Evolutionary conservation across 2,113 vertebrate species (phyloP).

Genomic region (Tragelaphus scriptus): DNA sequence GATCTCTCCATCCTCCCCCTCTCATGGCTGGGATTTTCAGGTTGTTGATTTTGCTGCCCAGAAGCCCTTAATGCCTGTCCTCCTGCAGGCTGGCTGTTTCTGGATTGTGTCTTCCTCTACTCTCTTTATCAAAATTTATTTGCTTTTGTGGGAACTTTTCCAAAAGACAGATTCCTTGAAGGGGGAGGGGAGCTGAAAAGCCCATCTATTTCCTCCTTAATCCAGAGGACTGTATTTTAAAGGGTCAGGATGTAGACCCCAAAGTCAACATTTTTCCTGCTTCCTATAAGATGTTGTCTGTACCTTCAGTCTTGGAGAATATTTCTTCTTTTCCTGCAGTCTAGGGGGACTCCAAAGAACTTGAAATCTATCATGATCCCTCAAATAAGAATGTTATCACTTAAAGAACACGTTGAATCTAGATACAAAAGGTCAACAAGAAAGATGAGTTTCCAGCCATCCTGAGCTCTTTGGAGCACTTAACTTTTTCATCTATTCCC

Average conservation of each 20-base stretch:
- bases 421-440: conserved; percentile 16
- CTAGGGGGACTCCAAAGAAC: not conserved
- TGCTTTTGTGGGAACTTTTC: not conserved
- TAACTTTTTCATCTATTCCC: not conserved
- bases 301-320: not conserved
- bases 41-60: rapidly evolving
- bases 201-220: not conserved
- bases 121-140: not conserved
- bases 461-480: not conserved
- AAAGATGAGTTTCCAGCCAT: not conserved
- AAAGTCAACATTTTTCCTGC: not conserved
- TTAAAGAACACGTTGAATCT: not conserved
- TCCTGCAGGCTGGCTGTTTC: not conserved
- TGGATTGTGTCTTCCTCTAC: not conserved
- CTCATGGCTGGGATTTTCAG: not conserved
- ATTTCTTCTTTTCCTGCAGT: not conserved
- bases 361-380: not conserved
- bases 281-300: not conserved
- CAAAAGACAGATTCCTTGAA: not conserved
- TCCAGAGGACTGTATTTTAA: not conserved
- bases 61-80: rapidly evolving
- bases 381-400: conserved; percentile 1
- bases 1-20: no score
- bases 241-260: not conserved
- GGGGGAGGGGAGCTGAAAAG: not conserved